Base-by-base conservation (phyloP, 2,888 invertebrate genomes). In the Caenorhabditis sp. region DNA sequence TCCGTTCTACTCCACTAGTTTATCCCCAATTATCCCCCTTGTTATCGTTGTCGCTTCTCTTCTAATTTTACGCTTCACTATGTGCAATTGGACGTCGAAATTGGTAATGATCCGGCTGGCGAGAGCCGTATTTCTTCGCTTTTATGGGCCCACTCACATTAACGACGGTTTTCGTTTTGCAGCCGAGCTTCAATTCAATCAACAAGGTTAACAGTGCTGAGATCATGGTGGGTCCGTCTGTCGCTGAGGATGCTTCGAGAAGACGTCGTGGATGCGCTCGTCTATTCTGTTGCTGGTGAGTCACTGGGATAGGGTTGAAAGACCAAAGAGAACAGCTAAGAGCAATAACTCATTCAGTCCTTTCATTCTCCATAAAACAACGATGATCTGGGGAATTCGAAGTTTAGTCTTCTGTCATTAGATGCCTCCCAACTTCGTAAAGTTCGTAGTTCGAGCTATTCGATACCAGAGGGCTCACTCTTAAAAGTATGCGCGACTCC, bases 211-310 rank as follows among this genome's bases (percentile, higher is more conserved):
- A 45, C 53, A 65, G 63, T 53, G 53, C 43, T 15, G 53, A 65
- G 32, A 65, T 35, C 24, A 63, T 65, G 65, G 58, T 58, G 6
- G 35, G 35, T 11, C 7, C 50, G 7, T 41, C 58, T 52, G 39
- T 50, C 7, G 50, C 37, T 37, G 46, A 39, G 1, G 39, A 39
- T 6, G 55, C 24, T 17, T 48, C 66, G 7, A 35, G 56, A 58
- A 22, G 68, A 35, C 58, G 68, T 26, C 50, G 68, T 7, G 68
- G 58, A 59, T 68, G 68, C 15, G 56, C 68, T 2, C 15, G 68
- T 1, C 15, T 59, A n/a, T 52, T 59, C 5, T 68, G 68, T 52
- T 68, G 68, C 27, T 59, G 68, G 68, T 68, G 20, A 68, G 68
- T 68, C 37, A 11, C n/a, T 41, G 27, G 24, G 24, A 37, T 2